phyloP scores from a whole-genome alignment of 1,140 invertebrate species.

The Xylocopa sonorina region DNA sequence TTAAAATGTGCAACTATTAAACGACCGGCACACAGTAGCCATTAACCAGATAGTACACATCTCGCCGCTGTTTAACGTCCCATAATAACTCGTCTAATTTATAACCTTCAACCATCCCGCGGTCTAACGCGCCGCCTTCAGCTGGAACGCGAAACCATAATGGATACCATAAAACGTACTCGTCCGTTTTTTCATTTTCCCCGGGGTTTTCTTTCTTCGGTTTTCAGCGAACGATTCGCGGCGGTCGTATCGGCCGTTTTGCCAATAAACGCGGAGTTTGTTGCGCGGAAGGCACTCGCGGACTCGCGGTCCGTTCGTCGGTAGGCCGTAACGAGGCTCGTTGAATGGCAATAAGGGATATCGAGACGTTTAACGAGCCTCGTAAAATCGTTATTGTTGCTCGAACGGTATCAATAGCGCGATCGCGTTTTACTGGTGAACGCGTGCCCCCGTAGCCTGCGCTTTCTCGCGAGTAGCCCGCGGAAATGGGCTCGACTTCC shows the following conservation, averaged over 20 bases:
- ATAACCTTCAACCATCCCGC: neutral
- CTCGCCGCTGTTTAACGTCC: neutral
- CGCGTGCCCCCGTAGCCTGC: neutral
- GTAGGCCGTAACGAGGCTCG: neutral
- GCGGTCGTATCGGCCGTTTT: neutral
- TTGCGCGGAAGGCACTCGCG: neutral
- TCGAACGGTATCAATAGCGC: constrained; percentile 64
- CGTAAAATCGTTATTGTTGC: constrained; percentile 65
- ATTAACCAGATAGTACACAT: neutral
- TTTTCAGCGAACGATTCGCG: neutral
- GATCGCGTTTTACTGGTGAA: constrained; percentile 48
- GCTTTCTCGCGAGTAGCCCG: neutral
- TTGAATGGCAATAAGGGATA: constrained; percentile 44
- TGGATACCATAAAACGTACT: neutral
- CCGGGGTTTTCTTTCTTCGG: no score
- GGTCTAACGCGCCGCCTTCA: neutral
- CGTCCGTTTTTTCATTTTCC: neutral
- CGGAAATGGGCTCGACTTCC: neutral
- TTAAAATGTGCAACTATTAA: neutral
- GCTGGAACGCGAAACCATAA: neutral
- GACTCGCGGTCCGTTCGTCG: neutral
- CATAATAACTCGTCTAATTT: constrained; percentile 13
- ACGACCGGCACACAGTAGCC: neutral
- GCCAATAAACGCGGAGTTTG: constrained; percentile 2
- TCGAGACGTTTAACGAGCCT: constrained; percentile 70